These are phyloP conservation scores for Epicampocera succincta DNA, from an alignment of 2,888 invertebrate genomes.

Conservation along the genomic window DNA sequence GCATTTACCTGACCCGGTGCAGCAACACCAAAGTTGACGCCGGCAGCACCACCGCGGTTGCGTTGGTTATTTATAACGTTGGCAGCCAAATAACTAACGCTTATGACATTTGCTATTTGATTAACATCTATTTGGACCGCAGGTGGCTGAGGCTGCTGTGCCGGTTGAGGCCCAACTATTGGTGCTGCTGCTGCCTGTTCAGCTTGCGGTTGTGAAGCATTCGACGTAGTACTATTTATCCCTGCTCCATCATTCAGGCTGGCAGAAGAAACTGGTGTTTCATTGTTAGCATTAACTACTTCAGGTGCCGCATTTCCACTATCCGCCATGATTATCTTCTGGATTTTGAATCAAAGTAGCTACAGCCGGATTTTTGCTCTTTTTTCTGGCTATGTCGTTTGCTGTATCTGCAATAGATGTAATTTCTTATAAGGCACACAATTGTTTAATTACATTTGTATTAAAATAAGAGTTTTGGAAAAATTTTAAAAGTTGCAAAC, in stretches of 20 bases:
- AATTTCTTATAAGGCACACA: no score
- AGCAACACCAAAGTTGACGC: conserved; percentile 47
- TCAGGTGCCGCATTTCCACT: conserved; percentile 34
- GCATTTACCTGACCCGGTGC: conserved; percentile 51
- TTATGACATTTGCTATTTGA: conserved; percentile 70
- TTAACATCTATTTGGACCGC: conserved; percentile 57
- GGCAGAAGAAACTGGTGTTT: not conserved
- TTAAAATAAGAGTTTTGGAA: no score
- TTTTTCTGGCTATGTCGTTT: not conserved
- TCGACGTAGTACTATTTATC: not conserved
- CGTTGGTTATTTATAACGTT: conserved; percentile 76
- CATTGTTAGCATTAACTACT: conserved; percentile 37
- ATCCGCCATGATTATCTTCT: conserved; percentile 45
- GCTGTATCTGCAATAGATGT: no score
- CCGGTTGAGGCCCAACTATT: not conserved
- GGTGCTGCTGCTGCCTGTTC: not conserved
- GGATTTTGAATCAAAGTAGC: not conserved
- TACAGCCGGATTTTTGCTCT: not conserved
- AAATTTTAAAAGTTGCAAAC: no score
- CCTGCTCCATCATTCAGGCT: not conserved
- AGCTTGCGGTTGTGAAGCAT: not conserved
- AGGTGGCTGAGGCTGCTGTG: conserved; percentile 11
- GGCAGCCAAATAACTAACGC: conserved; percentile 70
- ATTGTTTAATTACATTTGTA: no score
- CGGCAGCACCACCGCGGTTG: conserved; percentile 74